These are phyloP conservation scores for Falcaria lacertinaria DNA, from an alignment of 2,888 invertebrate species.

Conservation along the genomic window DNA sequence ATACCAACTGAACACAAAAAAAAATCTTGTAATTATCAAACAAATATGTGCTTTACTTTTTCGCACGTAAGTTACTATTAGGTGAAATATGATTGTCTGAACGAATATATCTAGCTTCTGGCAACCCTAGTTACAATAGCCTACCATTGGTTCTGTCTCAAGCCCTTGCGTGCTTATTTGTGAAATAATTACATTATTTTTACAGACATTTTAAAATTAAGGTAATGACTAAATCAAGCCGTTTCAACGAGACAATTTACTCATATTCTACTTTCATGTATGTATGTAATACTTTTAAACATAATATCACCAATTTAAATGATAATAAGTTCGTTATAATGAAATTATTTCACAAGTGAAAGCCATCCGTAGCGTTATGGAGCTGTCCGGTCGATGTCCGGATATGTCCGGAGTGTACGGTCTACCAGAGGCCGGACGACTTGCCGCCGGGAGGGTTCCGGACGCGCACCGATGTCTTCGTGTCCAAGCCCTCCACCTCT, in stretches of 20 bases:
- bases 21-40: too few species aligned
- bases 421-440: slow-evolving; percentile 92
- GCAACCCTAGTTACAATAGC: slow-evolving; percentile 15
- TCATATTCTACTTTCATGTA: too few species aligned
- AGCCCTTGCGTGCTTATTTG: slow-evolving; percentile 35
- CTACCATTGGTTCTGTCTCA: slow-evolving; percentile 46
- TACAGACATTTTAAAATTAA: not conserved
- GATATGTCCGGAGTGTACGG: slow-evolving; percentile 72
- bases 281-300: too few species aligned
- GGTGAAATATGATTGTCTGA: not conserved
- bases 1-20: too few species aligned
- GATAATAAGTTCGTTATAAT: not conserved
- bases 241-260: too few species aligned
- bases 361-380: slow-evolving; percentile 1
- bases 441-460: slow-evolving; percentile 94
- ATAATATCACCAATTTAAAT: too few species aligned
- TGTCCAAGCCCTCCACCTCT: slow-evolving; percentile 85
- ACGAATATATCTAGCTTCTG: not conserved
- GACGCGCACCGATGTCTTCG: slow-evolving; percentile 90
- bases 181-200: slow-evolving; percentile 21
- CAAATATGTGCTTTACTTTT: too few species aligned
- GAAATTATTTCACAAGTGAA: slow-evolving; percentile 28
- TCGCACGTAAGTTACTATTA: too few species aligned
- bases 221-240: too few species aligned
- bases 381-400: slow-evolving; percentile 14